Evolutionary conservation across 1,140 invertebrate genomes (phyloP), one percentile per base, ranked within the genome.

Genomic region (Goniozus legneri): DNA sequence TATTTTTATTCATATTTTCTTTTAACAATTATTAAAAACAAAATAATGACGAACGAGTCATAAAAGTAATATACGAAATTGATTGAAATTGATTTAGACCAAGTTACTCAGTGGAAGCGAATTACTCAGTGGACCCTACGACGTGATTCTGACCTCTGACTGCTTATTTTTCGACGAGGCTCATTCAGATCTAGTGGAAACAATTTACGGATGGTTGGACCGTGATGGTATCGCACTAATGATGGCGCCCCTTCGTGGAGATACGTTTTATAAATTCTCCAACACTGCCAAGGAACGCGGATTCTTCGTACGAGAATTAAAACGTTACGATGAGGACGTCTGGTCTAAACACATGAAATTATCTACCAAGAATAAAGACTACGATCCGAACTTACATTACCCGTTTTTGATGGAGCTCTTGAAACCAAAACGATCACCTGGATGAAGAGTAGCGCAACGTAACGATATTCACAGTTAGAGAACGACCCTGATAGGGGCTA

Each of bases 151-250:
- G 1, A 87, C 85, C 58, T 87, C 89, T 7, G 88, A 90, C 67
- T 91, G 89, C 69, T 67, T 91, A 33, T 92, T 91, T 73, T 92
- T 91, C 72, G 88, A 91, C 65, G 87, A 90, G 34, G 83, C 82
- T 1, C 76, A 89, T 38, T 67, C 80, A 22, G 84, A 87, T 55
- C 72, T 92, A 13, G 82, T 88, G 18, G 78, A 82, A 37, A 84
- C 84, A 32, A 84, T 92, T 34, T 82, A 82, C 71, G 75, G 79
- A 39, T 80, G 82, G 62, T 60, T 92, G 46, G 77, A 82, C n/a
- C 73, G 77, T 15, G 71, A 80, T 50, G 88, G 89, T 1, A 47
- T 83, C 13, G 86, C 83, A 1, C 68, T 89, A 33, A 80, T 91
- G 12, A 89, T 90, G 82, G 89, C 89, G 8, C 89, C 89, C 3